Base-by-base conservation (phyloP, 2,888 invertebrate species). In the Laspeyria flexula region DNA sequence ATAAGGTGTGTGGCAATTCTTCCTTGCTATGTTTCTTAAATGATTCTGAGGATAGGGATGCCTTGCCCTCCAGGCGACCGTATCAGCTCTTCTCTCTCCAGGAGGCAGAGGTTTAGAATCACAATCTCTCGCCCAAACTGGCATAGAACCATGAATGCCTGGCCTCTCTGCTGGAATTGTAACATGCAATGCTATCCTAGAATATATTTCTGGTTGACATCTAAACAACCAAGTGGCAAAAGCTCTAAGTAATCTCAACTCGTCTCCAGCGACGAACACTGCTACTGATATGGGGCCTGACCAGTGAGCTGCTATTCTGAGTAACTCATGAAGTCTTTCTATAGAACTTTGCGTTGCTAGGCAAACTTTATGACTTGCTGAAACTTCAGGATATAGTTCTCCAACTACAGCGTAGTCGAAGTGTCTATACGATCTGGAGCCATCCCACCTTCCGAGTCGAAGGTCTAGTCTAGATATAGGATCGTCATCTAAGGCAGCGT, bases 31-130 rank as follows among this genome's bases (percentile, higher is more conserved):
- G 81, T 98, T 98, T 62, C 98, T 92, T 88, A 98, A 89, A 76
- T 97, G 97, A 78, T 98, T 98, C 86, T 98, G 98, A 0, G 98
- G 98, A 80, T 98, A 98, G 0, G 96, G 95, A 76, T 96, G 94
- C 53, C 95, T 94, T 37, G 94, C 90, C 44, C 96, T 91, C 97
- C 97, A 97, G 43, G 94, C 93, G 1, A 94, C 90, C 1, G 96
- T 95, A 42, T 95, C 94, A 0, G 91, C 83, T 1, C 94, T 90
- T 29, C 96, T 88, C 15, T 93, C 87, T 46, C 93, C 94, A 1
- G 95, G 82, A 11, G 96, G 86, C 15, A 94, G 88, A 41, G 96
- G 95, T 0, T 95, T 95, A 53, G 94, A 93, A 23, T 94, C 93
- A 75, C 97, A 97, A 65, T 95, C 94, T 49, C 85, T 86, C 4